These are phyloP conservation scores for Acleris laterana DNA, from an alignment of 2,888 invertebrate genomes.

Conservation along the genomic window DNA sequence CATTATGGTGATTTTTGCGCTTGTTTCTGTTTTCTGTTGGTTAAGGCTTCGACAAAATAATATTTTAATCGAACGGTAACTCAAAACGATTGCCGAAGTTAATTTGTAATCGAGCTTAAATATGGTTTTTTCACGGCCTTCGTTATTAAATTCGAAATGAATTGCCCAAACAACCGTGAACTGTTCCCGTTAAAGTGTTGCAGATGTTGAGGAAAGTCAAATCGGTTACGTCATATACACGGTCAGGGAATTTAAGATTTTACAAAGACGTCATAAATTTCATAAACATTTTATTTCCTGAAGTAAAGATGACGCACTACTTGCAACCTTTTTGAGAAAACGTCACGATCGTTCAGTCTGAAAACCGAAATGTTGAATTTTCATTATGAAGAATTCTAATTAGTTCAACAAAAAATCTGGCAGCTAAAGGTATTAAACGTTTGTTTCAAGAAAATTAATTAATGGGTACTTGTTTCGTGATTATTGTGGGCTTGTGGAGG, in stretches of 20 bases:
- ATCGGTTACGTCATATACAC: conserved; percentile 49
- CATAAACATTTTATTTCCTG: conserved; percentile 17
- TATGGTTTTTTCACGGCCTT: conserved; percentile 15
- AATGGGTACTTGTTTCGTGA: too few species aligned
- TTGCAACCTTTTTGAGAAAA: too few species aligned
- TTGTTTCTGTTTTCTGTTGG: background rate
- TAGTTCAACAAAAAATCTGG: too few species aligned
- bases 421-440: too few species aligned
- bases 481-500: too few species aligned
- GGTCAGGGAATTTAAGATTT: conserved; percentile 39
- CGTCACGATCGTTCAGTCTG: too few species aligned
- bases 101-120: conserved; percentile 6
- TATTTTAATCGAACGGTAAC: background rate
- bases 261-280: conserved; percentile 16
- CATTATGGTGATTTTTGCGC: conserved; percentile 26
- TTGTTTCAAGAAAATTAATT: too few species aligned
- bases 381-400: too few species aligned
- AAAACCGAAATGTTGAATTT: too few species aligned
- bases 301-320: background rate
- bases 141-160: conserved; percentile 14
- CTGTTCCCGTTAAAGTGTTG: conserved; percentile 25
- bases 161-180: conserved; percentile 10
- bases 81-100: background rate
- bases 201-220: conserved; percentile 46
- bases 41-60: too few species aligned